These are phyloP conservation scores for Lepus oiostolus DNA, from an alignment of 2,797 vertebrate species.

Conservation along the genomic window DNA sequence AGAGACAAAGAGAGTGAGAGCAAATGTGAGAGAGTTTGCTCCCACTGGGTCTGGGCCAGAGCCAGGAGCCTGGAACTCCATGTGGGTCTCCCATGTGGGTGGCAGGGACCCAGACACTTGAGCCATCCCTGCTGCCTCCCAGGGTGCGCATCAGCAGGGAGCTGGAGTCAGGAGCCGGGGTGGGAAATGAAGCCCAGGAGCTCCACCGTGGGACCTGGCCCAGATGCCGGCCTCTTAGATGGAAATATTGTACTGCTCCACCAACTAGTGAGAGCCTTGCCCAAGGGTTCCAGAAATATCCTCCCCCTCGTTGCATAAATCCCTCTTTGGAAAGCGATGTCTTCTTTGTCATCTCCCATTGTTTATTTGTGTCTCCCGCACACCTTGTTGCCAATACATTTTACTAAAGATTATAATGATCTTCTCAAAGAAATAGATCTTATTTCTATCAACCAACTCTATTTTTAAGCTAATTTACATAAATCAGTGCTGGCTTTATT, in stretches of 20 bases:
- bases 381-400: background rate
- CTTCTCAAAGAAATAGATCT: constrained; percentile 30
- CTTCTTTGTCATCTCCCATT: background rate
- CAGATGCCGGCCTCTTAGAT: too few species aligned
- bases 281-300: background rate
- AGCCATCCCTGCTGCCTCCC: too few species aligned
- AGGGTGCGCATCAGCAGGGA: too few species aligned
- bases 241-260: background rate
- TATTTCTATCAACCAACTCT: background rate
- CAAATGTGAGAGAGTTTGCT: too few species aligned
- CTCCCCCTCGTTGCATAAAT: background rate
- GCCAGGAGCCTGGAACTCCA: too few species aligned
- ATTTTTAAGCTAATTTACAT: constrained; percentile 8
- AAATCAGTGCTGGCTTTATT: background rate
- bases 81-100: too few species aligned
- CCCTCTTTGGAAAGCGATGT: background rate
- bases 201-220: too few species aligned
- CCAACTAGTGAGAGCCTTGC: background rate
- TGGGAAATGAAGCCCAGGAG: too few species aligned
- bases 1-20: too few species aligned
- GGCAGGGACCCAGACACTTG: too few species aligned
- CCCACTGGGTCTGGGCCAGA: too few species aligned
- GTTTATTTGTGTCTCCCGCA: background rate
- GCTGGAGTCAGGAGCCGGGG: too few species aligned
- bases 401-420: background rate